Conservation (phyloP, 2,888 invertebrate species). For the Drosophila imparisetae region DNA sequence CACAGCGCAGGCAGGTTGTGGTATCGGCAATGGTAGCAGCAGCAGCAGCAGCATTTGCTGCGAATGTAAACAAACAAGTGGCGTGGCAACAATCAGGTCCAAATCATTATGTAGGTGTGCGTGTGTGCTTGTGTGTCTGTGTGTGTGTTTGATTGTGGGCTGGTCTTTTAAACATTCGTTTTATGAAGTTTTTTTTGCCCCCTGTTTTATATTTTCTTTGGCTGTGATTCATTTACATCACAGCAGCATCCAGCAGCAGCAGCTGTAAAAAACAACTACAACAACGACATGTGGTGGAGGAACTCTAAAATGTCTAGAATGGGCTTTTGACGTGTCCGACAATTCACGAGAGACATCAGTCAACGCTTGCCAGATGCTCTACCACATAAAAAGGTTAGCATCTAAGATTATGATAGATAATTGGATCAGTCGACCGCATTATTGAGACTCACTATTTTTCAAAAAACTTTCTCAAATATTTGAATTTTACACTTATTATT, state of each 20-base stretch:
- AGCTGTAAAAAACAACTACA: conserved; percentile 10
- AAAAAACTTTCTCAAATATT: not conserved
- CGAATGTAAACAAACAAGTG: conserved; percentile 67
- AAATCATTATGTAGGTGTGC: conserved; percentile 10
- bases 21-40: not conserved
- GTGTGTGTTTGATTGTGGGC: not conserved
- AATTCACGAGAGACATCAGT: conserved; percentile 12
- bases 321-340: conserved; percentile 30
- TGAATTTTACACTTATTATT: not conserved
- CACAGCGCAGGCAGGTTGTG: not conserved
- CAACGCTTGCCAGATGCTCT: conserved; percentile 38
- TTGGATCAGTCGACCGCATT: not conserved
- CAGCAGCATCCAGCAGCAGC: conserved; percentile 29
- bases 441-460: not conserved
- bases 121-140: conserved; percentile 10
- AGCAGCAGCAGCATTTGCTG: not conserved
- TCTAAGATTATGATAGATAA: not conserved
- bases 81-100: conserved; percentile 40
- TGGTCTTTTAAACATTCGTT: conserved; percentile 40
- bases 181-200: conserved; percentile 38
- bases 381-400: not conserved
- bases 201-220: conserved; percentile 50
- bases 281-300: conserved; percentile 43
- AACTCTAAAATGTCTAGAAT: conserved; percentile 35
- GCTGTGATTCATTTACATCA: conserved; percentile 59